These are phyloP conservation scores for Herpetotheres cachinnans DNA, from an alignment of 2,113 vertebrate genomes.

Conservation along the genomic window DNA sequence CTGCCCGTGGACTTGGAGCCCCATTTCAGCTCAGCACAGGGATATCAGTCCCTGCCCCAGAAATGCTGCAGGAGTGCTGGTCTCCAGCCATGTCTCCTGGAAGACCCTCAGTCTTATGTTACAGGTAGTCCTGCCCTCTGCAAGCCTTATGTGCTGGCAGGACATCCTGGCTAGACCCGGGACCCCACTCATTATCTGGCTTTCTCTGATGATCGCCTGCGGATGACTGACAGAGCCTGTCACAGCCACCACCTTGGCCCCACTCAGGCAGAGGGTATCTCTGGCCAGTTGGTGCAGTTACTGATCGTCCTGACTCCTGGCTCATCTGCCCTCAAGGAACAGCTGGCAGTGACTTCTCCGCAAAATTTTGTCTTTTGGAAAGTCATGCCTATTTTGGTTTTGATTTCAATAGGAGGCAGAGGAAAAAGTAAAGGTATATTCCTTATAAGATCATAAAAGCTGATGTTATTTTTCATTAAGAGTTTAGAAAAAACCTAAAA, in stretches of 20 bases:
- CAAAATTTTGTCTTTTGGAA: neutral
- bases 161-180: neutral
- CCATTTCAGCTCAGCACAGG: neutral
- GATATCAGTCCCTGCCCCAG: neutral
- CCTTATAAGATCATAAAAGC: neutral
- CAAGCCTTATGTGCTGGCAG: neutral
- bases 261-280: rapidly evolving
- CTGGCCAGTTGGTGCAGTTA: neutral
- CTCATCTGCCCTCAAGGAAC: neutral
- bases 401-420: neutral
- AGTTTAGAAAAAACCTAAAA: neutral
- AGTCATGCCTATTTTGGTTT: neutral
- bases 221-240: neutral
- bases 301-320: neutral
- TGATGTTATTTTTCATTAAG: neutral
- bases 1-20: neutral
- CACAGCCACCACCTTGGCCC: neutral
- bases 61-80: rapidly evolving
- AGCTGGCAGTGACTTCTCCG: neutral
- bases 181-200: neutral
- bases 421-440: neutral
- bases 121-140: neutral
- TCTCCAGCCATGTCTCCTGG: neutral
- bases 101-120: neutral
- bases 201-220: neutral